Conservation (phyloP, 2,888 invertebrate species). For the Portevinia maculata region DNA sequence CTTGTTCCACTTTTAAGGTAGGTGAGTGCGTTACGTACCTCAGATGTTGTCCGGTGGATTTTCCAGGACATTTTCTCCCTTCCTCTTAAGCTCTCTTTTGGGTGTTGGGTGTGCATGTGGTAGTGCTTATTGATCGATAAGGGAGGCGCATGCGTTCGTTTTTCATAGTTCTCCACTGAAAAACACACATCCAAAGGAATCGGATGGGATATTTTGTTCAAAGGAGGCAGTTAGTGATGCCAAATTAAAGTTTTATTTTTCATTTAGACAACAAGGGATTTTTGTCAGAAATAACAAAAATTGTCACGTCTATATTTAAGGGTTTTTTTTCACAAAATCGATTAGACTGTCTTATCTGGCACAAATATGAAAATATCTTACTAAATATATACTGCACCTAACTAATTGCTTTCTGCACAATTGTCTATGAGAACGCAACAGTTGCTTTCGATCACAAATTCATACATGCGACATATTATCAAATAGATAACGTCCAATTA, state of each 20-base stretch:
- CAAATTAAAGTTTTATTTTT: slow-evolving; percentile 12
- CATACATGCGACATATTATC: background rate
- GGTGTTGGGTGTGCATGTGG: slow-evolving; percentile 11
- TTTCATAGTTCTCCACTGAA: slow-evolving; percentile 34
- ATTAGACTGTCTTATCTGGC: too few relatives aligned
- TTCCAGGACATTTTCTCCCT: slow-evolving; percentile 51
- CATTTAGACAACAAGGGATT: too few relatives aligned
- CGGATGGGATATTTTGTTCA: slow-evolving; percentile 20
- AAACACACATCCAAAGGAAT: slow-evolving; percentile 18
- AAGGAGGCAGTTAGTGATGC: slow-evolving; percentile 48
- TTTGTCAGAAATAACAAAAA: too few relatives aligned
- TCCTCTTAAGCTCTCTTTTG: slow-evolving; percentile 9
- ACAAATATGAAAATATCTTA: too few relatives aligned
- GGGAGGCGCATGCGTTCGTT: slow-evolving; percentile 58
- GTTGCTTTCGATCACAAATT: slow-evolving; percentile 12
- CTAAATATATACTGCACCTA: background rate
- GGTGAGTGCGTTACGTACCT: slow-evolving; percentile 29
- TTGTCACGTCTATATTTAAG: too few relatives aligned
- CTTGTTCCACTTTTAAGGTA: slow-evolving; percentile 59
- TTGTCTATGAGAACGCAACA: slow-evolving; percentile 5
- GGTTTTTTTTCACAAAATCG: too few relatives aligned
- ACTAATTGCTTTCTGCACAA: background rate
- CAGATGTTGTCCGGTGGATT: slow-evolving; percentile 48
- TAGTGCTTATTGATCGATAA: slow-evolving; percentile 66
- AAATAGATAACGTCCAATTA: background rate